Evolutionary conservation across 1,140 invertebrate species (phyloP).

Genomic region (Drosophila jambulina): DNA sequence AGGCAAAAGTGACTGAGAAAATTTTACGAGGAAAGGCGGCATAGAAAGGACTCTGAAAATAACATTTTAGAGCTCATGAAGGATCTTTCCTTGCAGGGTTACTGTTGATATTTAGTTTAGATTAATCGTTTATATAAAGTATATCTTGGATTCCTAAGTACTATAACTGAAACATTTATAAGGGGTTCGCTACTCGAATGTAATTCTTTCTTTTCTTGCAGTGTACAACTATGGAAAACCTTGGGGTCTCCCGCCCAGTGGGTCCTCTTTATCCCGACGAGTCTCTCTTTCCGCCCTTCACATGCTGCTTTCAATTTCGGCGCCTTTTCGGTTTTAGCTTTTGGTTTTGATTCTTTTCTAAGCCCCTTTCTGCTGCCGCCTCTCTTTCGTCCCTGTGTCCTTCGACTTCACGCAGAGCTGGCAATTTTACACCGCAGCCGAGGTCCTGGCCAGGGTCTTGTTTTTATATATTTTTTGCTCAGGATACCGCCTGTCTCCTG

Average conservation of each 20-base stretch:
- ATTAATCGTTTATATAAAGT: background rate
- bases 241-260: conserved; percentile 21
- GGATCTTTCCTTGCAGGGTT: background rate
- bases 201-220: background rate
- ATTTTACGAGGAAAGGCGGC: no score
- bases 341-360: conserved; percentile 76
- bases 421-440: conserved; percentile 70
- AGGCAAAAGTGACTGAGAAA: background rate
- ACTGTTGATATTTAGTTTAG: background rate
- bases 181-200: no score
- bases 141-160: no score
- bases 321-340: conserved; percentile 76
- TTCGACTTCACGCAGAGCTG: conserved; percentile 82
- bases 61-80: background rate
- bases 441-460: conserved; percentile 20
- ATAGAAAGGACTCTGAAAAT: background rate
- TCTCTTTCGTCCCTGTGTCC: conserved; percentile 31
- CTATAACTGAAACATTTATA: no score
- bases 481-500: conserved; percentile 1
- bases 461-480: background rate
- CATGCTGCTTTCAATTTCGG: conserved; percentile 76
- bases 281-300: conserved; percentile 32
- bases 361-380: conserved; percentile 39
- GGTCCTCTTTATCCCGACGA: conserved; percentile 11
- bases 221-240: conserved; percentile 25